These are phyloP conservation scores for Patagioenas fasciata DNA, from an alignment of 2,113 vertebrate species.

Conservation along the genomic window DNA sequence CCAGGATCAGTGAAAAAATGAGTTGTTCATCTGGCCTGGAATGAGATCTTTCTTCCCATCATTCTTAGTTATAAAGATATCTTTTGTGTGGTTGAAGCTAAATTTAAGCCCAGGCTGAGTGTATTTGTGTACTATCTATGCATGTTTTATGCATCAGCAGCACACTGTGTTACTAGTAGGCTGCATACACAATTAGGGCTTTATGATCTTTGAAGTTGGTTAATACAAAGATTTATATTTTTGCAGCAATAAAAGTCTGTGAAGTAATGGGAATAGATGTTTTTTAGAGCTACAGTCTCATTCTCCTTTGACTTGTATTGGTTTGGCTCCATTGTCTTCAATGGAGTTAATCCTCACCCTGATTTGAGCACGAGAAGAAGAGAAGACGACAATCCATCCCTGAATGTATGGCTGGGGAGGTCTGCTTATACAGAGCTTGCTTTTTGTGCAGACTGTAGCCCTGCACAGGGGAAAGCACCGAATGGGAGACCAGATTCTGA, in stretches of 20 bases:
- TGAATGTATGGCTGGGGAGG: not conserved
- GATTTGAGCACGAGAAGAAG: not conserved
- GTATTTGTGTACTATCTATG: constrained; percentile 15
- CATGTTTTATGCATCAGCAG: not conserved
- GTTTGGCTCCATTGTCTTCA: not conserved
- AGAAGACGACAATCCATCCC: not conserved
- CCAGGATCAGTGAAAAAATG: constrained; percentile 55
- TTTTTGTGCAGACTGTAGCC: not conserved
- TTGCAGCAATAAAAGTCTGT: not conserved
- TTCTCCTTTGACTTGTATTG: not conserved
- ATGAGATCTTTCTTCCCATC: constrained; percentile 56
- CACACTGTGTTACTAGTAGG: not conserved
- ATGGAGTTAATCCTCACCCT: not conserved
- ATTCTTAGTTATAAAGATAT: constrained; percentile 52
- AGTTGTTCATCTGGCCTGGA: constrained; percentile 50
- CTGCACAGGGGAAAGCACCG: accelerated
- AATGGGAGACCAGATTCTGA: not conserved
- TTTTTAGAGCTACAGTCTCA: not conserved
- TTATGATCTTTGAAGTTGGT: not conserved
- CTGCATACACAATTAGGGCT: not conserved
- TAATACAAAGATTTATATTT: constrained; percentile 21
- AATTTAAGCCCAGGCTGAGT: constrained; percentile 36
- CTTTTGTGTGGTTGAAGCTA: constrained; percentile 47
- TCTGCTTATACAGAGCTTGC: not conserved
- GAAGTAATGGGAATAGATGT: not conserved